Evolutionary conservation across 2,113 vertebrate species (phyloP).

Genomic region (Leptodactylus fuscus): DNA sequence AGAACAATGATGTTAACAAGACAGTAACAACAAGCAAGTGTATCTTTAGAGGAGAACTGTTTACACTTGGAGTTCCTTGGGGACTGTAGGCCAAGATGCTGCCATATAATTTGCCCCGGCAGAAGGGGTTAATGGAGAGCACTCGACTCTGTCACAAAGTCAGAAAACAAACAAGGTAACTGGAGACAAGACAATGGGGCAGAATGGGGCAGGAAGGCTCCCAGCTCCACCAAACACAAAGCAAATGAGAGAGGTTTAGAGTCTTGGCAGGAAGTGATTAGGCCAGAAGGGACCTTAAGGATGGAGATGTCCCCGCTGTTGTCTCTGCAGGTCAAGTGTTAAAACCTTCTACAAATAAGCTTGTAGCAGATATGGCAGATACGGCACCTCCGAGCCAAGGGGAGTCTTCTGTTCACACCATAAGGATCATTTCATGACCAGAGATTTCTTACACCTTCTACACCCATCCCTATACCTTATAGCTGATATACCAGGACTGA

Average conservation of each 20-base stretch:
- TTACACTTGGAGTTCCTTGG: constrained; percentile 15
- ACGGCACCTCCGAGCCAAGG: constrained; percentile 38
- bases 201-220: constrained; percentile 63
- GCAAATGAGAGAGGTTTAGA: constrained; percentile 71
- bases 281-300: constrained; percentile 70
- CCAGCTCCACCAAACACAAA: constrained; percentile 67
- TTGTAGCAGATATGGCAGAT: constrained; percentile 61
- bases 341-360: constrained; percentile 70
- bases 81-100: neutral
- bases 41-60: constrained; percentile 21
- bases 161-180: constrained; percentile 70
- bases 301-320: constrained; percentile 68
- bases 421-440: neutral
- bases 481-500: too few species aligned
- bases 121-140: constrained; percentile 59
- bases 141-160: constrained; percentile 65
- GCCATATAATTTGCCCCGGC: neutral
- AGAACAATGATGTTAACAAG: constrained; percentile 28
- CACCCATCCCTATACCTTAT: too few species aligned
- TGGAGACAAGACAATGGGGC: constrained; percentile 65
- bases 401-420: constrained; percentile 17
- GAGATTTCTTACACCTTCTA: constrained; percentile 29
- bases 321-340: constrained; percentile 74
- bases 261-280: constrained; percentile 73
- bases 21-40: constrained; percentile 53